phyloP scores from a whole-genome alignment of 2,113 vertebrate species.

The Catharus fuscescens region DNA sequence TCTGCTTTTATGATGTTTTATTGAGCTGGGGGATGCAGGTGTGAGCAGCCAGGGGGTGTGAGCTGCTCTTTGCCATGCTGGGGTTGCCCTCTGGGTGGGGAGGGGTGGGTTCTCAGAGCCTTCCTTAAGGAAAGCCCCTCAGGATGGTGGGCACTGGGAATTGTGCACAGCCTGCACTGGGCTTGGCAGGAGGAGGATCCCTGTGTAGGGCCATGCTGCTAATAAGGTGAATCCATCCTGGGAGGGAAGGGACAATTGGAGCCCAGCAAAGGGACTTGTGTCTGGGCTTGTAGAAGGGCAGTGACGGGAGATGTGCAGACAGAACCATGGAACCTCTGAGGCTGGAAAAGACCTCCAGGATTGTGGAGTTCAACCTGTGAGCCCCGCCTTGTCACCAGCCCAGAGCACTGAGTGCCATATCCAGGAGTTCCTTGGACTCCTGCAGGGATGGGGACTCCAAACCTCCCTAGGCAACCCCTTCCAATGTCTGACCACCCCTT shows the following conservation, averaged over 20 bases:
- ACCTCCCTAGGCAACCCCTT: neutral
- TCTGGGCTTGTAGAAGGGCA: neutral
- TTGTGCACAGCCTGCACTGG: neutral
- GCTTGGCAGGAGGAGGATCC: neutral
- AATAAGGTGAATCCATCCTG: neutral
- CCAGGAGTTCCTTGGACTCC: neutral
- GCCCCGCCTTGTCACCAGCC: neutral
- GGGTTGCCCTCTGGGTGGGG: neutral
- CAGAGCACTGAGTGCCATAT: fast-evolving
- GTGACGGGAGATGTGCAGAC: neutral
- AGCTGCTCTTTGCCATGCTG: neutral
- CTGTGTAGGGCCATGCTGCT: fast-evolving
- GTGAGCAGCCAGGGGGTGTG: neutral
- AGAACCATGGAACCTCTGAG: neutral
- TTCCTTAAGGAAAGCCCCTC: neutral
- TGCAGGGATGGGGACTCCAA: neutral
- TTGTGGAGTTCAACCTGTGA: neutral
- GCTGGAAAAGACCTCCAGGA: neutral
- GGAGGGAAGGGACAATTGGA: neutral
- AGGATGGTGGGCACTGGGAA: neutral
- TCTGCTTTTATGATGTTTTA: conserved; percentile 50
- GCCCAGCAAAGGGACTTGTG: neutral
- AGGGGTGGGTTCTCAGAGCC: neutral
- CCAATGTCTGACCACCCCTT: fast-evolving
- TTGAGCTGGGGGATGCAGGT: neutral